Conservation (phyloP, 2,113 vertebrate species). For the Psittacus erithacus region DNA sequence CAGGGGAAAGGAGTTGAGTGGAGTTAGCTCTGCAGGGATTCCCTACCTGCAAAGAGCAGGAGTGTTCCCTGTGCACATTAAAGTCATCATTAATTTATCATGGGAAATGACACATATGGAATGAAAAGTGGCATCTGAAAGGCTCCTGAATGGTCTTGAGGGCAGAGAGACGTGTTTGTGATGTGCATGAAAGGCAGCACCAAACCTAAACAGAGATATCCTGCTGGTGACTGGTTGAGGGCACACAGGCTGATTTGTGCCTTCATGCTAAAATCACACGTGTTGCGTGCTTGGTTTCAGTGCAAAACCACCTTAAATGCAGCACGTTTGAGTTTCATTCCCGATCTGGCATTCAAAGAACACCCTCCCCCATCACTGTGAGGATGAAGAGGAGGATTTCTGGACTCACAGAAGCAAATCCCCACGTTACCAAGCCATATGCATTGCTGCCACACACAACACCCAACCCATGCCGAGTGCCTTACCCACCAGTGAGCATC, state of each 20-base stretch:
- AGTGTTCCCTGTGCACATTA: accelerated
- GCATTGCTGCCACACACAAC: neutral
- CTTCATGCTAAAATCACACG: neutral
- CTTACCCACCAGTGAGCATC: neutral
- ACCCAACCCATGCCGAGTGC: accelerated
- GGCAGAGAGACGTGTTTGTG: accelerated
- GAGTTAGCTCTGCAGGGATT: neutral
- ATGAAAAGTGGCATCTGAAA: neutral
- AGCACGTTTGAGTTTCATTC: neutral
- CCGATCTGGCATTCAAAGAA: neutral
- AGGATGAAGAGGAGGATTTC: neutral
- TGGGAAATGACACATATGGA: accelerated
- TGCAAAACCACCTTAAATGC: neutral
- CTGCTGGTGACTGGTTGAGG: neutral
- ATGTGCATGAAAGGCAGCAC: neutral
- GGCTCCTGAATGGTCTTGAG: neutral
- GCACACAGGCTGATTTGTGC: neutral
- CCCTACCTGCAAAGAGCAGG: neutral
- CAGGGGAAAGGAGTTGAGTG: neutral
- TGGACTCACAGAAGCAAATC: neutral
- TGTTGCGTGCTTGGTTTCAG: accelerated
- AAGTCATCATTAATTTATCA: neutral
- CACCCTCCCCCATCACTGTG: accelerated
- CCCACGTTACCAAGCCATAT: accelerated
- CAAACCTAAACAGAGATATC: neutral